These are phyloP conservation scores for Phaetusa simplex DNA, from an alignment of 2,113 vertebrate species.

Conservation along the genomic window DNA sequence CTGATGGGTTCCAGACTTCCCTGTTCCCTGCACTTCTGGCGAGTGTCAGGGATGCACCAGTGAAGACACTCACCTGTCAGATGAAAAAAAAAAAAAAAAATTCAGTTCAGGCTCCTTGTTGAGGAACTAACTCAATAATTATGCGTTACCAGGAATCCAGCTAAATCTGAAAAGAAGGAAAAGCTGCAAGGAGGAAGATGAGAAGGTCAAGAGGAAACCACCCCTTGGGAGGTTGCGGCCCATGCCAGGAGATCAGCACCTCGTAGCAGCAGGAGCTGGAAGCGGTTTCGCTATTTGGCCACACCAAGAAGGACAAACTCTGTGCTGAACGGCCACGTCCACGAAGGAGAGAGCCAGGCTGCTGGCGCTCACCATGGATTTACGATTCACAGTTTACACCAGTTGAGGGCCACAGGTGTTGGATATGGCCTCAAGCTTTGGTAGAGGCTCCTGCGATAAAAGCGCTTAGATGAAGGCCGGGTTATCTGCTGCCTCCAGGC, in stretches of 20 bases:
- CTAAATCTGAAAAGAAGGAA: neutral
- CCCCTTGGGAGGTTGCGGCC: rapidly evolving
- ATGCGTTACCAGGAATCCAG: neutral
- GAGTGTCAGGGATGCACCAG: neutral
- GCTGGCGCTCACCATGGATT: neutral
- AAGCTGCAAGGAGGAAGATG: neutral
- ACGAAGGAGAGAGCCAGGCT: neutral
- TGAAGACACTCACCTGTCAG: neutral
- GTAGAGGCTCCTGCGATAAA: neutral
- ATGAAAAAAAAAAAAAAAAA: neutral
- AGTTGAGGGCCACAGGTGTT: neutral
- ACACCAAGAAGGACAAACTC: neutral
- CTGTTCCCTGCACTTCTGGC: neutral
- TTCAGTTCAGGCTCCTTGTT: neutral
- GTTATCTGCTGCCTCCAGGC: neutral
- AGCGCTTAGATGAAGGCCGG: neutral
- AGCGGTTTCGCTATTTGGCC: rapidly evolving
- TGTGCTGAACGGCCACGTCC: rapidly evolving
- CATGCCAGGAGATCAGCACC: rapidly evolving
- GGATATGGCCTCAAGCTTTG: neutral
- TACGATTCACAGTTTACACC: rapidly evolving
- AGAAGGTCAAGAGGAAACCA: neutral
- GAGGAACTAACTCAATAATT: neutral
- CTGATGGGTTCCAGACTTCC: neutral
- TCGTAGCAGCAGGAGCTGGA: neutral